These are phyloP conservation scores for Linyphia triangularis DNA, from an alignment of 2,888 invertebrate genomes.

Conservation along the genomic window DNA sequence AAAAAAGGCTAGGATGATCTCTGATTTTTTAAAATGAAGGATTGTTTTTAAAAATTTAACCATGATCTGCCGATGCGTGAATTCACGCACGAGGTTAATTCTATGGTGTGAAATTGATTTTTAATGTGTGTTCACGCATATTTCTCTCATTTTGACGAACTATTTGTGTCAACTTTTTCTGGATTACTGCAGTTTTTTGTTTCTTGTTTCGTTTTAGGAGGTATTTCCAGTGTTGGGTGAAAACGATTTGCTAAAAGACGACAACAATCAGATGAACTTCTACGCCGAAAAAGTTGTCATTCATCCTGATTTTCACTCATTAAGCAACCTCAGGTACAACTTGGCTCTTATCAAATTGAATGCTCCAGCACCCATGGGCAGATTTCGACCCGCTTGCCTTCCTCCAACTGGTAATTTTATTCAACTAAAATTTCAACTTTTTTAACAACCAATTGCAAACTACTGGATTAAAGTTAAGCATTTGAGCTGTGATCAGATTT, in stretches of 20 bases:
- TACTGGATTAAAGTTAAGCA: no score
- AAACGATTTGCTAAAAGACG: conserved; percentile 13
- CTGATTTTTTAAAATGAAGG: no score
- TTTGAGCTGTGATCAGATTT: no score
- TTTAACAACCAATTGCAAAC: no score
- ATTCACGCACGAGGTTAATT: no score
- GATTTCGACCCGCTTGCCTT: conserved; percentile 56
- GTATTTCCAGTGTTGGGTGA: conserved; percentile 61
- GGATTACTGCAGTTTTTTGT: background rate
- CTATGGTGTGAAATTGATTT: background rate
- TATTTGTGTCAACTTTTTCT: background rate
- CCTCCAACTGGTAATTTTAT: conserved; percentile 54
- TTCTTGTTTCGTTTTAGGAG: conserved; percentile 30
- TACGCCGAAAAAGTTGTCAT: conserved; percentile 26
- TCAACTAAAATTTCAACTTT: no score
- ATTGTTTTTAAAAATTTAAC: no score
- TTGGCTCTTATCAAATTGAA: conserved; percentile 56
- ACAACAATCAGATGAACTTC: conserved; percentile 48
- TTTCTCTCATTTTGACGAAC: no score
- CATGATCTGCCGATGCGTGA: no score
- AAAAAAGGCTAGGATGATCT: no score
- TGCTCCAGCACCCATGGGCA: background rate
- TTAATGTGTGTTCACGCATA: no score
- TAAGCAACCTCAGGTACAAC: conserved; percentile 19
- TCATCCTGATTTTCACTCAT: conserved; percentile 33